Conservation (phyloP, 2,888 invertebrate species). For the Melieria omissa region DNA sequence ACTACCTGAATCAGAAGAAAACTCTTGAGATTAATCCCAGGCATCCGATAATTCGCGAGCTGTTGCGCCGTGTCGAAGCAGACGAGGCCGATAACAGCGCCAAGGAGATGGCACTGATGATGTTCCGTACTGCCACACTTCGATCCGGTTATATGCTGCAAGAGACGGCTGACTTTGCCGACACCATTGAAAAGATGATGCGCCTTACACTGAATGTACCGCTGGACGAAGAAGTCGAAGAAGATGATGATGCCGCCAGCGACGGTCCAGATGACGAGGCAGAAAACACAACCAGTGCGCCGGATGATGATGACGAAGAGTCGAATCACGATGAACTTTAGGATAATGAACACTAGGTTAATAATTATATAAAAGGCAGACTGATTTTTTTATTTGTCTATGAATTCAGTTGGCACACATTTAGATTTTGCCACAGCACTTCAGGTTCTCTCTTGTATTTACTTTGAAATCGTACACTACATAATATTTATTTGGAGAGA, state of each 20-base stretch:
- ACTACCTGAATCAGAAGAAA: slow-evolving; percentile 94
- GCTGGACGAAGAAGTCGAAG: slow-evolving; percentile 73
- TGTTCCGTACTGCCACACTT: slow-evolving; percentile 92
- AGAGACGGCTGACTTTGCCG: slow-evolving; percentile 89
- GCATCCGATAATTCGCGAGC: slow-evolving; percentile 94
- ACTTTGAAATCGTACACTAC: slow-evolving; percentile 2
- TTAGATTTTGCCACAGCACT: slow-evolving; percentile 4
- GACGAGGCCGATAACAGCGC: slow-evolving; percentile 83
- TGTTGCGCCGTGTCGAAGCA: slow-evolving; percentile 82
- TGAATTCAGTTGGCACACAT: slow-evolving; percentile 5
- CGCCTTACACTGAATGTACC: slow-evolving; percentile 81
- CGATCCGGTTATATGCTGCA: slow-evolving; percentile 93
- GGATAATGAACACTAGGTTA: slow-evolving; percentile 43
- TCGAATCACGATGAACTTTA: slow-evolving; percentile 74
- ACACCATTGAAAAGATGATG: slow-evolving; percentile 91
- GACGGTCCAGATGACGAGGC: slow-evolving; percentile 66
- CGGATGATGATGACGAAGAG: slow-evolving; percentile 64
- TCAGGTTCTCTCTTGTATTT: neutral
- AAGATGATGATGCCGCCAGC: slow-evolving; percentile 66
- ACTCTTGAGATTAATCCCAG: slow-evolving; percentile 96
- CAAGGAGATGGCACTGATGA: slow-evolving; percentile 85
- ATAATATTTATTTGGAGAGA: neutral
- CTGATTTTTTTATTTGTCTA: slow-evolving; percentile 51
- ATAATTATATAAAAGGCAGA: slow-evolving; percentile 49
- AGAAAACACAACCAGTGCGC: slow-evolving; percentile 24